A percentile compares a stretch with the other conserved stretches of the same genome.
Conservation (phyloP, 64 coral and sea anemone species). For the Cladopsammia gracilis region DNA sequence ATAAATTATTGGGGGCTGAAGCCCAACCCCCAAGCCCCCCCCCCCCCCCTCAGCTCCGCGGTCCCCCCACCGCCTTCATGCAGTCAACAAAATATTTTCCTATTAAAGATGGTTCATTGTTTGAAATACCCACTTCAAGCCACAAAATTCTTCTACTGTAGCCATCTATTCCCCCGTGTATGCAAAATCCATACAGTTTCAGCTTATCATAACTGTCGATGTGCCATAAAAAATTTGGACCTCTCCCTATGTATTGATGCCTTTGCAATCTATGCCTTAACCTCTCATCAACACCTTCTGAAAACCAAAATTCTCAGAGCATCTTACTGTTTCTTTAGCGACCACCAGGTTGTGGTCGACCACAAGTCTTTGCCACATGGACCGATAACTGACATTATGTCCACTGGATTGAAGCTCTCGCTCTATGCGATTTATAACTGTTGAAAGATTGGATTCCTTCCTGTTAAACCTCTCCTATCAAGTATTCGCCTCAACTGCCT, state of each 20-base stretch:
- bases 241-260: no score
- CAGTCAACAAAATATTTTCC: slow-evolving; percentile 71
- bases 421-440: slow-evolving; percentile 17
- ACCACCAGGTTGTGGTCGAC: slow-evolving; percentile 36
- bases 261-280: slow-evolving; percentile 75
- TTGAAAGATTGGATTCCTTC: slow-evolving; percentile 19
- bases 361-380: slow-evolving; percentile 48
- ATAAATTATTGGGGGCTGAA: no score
- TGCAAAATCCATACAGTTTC: no score
- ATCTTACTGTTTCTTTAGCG: slow-evolving; percentile 54
- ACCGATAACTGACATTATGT: slow-evolving; percentile 41
- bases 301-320: slow-evolving; percentile 55
- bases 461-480: slow-evolving; percentile 9
- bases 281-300: slow-evolving; percentile 51
- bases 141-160: slow-evolving; percentile 75
- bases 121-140: slow-evolving; percentile 69
- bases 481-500: slow-evolving; percentile 67
- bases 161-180: no score
- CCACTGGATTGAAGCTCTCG: slow-evolving; percentile 49
- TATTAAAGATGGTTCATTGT: slow-evolving; percentile 73
- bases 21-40: no score
- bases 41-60: no score
- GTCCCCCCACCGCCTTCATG: slow-evolving; percentile 41
- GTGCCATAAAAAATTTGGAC: no score
- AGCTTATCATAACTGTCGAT: no score